A percentile compares a stretch with the other conserved stretches of the same genome.
Evolutionary conservation across 2,888 invertebrate species (phyloP).

Genomic region (Troides aeacus): DNA sequence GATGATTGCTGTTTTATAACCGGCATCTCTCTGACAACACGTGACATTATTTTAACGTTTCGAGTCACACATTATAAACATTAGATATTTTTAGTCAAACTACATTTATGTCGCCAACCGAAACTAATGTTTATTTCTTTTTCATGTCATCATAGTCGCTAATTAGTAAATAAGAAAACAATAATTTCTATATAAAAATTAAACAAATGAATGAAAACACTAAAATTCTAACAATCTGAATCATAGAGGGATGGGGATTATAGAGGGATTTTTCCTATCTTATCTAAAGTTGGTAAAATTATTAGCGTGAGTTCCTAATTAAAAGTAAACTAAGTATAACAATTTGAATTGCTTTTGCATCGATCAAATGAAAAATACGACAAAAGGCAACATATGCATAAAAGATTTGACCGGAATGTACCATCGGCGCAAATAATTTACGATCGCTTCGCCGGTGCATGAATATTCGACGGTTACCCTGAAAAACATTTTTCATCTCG

Average conservation of each 20-base stretch:
- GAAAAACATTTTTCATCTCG: conserved; percentile 62
- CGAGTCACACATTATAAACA: neutral
- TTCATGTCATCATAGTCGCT: neutral
- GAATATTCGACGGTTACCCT: conserved; percentile 60
- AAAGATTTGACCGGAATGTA: conserved; percentile 46
- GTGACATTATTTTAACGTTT: too few species aligned
- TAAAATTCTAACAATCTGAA: too few species aligned
- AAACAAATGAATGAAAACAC: too few species aligned
- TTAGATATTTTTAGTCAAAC: neutral
- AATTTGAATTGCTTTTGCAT: neutral
- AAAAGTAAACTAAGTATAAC: neutral
- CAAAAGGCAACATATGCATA: conserved; percentile 44
- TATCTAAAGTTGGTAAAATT: neutral
- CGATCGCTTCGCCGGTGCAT: conserved; percentile 55
- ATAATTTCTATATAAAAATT: too few species aligned
- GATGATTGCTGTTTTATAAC: neutral
- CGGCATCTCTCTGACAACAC: too few species aligned
- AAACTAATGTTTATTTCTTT: neutral
- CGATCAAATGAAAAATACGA: conserved; percentile 30
- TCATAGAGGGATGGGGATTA: neutral
- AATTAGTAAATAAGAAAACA: too few species aligned
- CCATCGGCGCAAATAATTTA: conserved; percentile 61
- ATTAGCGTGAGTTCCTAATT: neutral
- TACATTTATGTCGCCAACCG: neutral
- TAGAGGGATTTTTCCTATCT: neutral